These are phyloP conservation scores for Taurulus bubalis DNA, from an alignment of 2,113 vertebrate genomes.

Conservation along the genomic window DNA sequence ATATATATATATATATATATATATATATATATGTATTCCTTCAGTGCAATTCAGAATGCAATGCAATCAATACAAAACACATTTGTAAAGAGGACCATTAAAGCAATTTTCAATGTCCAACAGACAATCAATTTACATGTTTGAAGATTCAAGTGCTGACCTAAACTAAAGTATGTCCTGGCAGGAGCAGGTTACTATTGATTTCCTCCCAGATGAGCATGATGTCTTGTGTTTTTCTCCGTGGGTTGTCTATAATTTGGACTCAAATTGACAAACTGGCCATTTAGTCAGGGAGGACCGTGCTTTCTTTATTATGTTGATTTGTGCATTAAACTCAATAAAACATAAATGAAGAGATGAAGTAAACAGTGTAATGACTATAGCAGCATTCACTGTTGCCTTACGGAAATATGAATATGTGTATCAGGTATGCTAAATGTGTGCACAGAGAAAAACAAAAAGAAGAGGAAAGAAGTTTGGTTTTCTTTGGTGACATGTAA, in stretches of 20 bases:
- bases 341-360: conserved; percentile 57
- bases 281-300: conserved; percentile 59
- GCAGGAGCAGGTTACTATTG: conserved; percentile 85
- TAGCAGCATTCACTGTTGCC: neutral
- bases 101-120: conserved; percentile 83
- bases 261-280: conserved; percentile 74
- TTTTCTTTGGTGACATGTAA: neutral
- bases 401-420: neutral
- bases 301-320: conserved; percentile 66
- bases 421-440: neutral
- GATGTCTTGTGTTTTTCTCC: conserved; percentile 74
- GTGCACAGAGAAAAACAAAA: neutral
- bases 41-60: conserved; percentile 75
- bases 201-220: conserved; percentile 81
- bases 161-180: conserved; percentile 82
- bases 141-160: conserved; percentile 87
- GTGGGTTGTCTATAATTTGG: conserved; percentile 71
- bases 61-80: conserved; percentile 88
- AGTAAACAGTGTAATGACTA: conserved; percentile 32
- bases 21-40: conserved; percentile 46
- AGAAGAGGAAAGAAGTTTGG: neutral
- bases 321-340: conserved; percentile 64
- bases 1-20: conserved; percentile 22
- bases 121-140: conserved; percentile 87
- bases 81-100: conserved; percentile 87